Conservation (phyloP, 1,140 invertebrate genomes). For the Drosophila nebulosa region DNA sequence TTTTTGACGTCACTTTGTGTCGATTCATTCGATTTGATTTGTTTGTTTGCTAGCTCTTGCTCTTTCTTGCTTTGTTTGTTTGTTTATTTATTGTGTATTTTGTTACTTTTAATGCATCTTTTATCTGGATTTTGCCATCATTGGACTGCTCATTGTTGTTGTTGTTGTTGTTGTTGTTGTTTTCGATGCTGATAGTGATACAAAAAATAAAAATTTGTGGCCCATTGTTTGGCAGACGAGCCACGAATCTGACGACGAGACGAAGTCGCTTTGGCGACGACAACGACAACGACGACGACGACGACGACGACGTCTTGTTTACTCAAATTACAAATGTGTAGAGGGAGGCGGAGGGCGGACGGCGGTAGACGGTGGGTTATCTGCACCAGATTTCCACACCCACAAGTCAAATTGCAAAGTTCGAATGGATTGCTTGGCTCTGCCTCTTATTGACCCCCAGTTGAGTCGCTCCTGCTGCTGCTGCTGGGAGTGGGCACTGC, state of each 20-base stretch:
- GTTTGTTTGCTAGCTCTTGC: slow-evolving; percentile 57
- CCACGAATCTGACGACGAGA: neutral
- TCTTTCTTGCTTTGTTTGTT: slow-evolving; percentile 38
- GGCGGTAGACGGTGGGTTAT: too few relatives aligned
- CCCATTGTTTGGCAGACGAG: slow-evolving; percentile 55
- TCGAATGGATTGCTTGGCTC: slow-evolving; percentile 27
- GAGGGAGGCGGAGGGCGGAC: too few relatives aligned
- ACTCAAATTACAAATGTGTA: slow-evolving; percentile 70
- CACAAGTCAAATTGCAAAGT: slow-evolving; percentile 34
- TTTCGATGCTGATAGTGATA: slow-evolving; percentile 54
- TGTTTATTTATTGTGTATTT: slow-evolving; percentile 77
- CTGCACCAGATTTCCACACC: slow-evolving; percentile 45
- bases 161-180: slow-evolving; percentile 20
- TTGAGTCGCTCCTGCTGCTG: neutral
- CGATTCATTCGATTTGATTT: slow-evolving; percentile 74
- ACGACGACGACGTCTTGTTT: slow-evolving; percentile 65
- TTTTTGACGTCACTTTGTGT: slow-evolving; percentile 32
- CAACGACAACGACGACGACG: slow-evolving; percentile 8
- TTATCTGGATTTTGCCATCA: slow-evolving; percentile 77
- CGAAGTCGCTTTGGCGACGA: slow-evolving; percentile 49
- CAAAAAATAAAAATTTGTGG: slow-evolving; percentile 76
- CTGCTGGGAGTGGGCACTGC: slow-evolving; percentile 19
- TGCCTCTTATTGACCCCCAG: slow-evolving; percentile 51
- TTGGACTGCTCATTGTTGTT: slow-evolving; percentile 39
- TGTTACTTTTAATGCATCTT: slow-evolving; percentile 79